A percentile compares a stretch with the other conserved stretches of the same genome.
phyloP scores from a whole-genome alignment of 2,797 vertebrate genomes.

The Acanthornis magna region DNA sequence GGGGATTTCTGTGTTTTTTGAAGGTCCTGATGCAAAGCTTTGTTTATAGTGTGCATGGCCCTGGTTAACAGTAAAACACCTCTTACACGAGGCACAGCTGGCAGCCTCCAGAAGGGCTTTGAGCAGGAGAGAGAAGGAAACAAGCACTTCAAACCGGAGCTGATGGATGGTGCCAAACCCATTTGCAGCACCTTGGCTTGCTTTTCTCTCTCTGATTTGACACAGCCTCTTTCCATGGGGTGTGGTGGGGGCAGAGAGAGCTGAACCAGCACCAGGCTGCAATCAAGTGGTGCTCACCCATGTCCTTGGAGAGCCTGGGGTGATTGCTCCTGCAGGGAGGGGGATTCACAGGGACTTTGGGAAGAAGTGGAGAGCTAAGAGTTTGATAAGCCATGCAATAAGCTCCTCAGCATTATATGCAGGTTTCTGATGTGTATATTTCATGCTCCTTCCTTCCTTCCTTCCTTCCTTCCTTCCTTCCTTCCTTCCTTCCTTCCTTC shows the following conservation, averaged over 20 bases:
- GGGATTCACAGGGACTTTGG: not conserved
- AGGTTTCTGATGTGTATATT: not conserved
- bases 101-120: not conserved
- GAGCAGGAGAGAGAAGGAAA: not conserved
- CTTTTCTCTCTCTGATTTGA: not conserved
- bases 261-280: not conserved
- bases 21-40: not conserved
- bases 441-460: not conserved
- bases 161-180: not conserved
- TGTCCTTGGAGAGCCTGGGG: not conserved
- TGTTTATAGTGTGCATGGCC: not conserved
- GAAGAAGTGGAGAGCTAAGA: not conserved
- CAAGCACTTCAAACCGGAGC: not conserved
- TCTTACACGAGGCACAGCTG: not conserved
- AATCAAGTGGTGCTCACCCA: not conserved
- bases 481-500: not conserved
- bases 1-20: not conserved
- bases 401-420: not conserved
- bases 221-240: fast-evolving
- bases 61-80: not conserved
- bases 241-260: not conserved
- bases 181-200: not conserved
- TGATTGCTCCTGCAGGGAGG: not conserved
- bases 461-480: not conserved
- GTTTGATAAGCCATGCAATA: not conserved